Evolutionary conservation across 2,797 vertebrate genomes (phyloP).

Genomic region (Chloroceryle amazona): DNA sequence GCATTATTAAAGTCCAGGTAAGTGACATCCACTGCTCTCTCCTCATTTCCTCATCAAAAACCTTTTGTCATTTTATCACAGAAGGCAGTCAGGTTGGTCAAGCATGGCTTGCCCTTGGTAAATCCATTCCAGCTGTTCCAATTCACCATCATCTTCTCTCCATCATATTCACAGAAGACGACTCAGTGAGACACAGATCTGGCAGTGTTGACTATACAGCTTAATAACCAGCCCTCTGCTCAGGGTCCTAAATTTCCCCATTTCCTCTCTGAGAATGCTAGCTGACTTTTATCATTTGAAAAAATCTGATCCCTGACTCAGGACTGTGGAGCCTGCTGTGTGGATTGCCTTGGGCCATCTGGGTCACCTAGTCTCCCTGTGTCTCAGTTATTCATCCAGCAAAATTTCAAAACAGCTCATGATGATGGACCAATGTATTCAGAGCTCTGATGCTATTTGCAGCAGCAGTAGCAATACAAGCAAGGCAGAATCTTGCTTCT

Average conservation of each 20-base stretch:
- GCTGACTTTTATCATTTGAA: neutral
- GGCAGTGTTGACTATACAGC: neutral
- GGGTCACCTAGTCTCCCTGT: neutral
- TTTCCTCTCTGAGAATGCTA: neutral
- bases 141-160: neutral
- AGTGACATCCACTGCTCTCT: neutral
- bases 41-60: neutral
- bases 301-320: neutral
- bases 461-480: neutral
- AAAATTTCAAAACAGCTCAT: neutral
- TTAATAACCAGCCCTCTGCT: neutral
- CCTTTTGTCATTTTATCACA: neutral
- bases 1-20: neutral
- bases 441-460: neutral
- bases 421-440: fast-evolving
- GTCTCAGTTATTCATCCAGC: neutral
- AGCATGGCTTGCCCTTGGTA: neutral
- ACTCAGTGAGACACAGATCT: neutral
- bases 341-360: neutral
- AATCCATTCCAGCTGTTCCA: neutral
- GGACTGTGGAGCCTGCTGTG: neutral
- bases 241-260: neutral
- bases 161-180: neutral
- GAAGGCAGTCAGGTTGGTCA: neutral
- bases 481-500: neutral